Evolutionary conservation across 2,797 vertebrate genomes (phyloP).

Genomic region (Enteromius argenteus): DNA sequence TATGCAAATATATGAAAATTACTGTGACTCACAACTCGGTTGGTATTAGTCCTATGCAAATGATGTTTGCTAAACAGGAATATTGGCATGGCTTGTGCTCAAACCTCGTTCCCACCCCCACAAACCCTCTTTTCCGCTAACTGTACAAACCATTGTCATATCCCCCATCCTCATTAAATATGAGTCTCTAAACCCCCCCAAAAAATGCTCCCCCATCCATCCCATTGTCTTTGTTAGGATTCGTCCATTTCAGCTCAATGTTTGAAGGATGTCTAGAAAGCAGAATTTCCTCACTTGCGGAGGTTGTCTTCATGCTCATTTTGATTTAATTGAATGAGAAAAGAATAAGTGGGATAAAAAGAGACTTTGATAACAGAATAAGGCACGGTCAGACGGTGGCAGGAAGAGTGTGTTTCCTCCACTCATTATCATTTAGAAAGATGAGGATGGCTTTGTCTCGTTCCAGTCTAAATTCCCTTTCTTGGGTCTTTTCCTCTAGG

Average conservation of each 20-base stretch:
- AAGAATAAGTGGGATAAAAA: constrained; percentile 58
- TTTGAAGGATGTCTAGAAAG: constrained; percentile 74
- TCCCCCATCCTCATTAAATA: constrained; percentile 58
- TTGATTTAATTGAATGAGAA: constrained; percentile 57
- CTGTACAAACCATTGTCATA: constrained; percentile 48
- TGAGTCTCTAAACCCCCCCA: neutral
- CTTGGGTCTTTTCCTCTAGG: constrained; percentile 28
- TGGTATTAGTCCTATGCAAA: constrained; percentile 79
- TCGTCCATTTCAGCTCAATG: constrained; percentile 71
- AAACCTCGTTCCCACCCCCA: constrained; percentile 63
- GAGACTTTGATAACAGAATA: constrained; percentile 49
- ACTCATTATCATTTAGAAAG: constrained; percentile 27
- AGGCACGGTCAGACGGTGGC: constrained; percentile 31
- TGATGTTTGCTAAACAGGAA: constrained; percentile 79
- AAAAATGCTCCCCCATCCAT: constrained; percentile 41
- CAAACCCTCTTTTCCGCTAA: constrained; percentile 52
- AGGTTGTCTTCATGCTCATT: constrained; percentile 47
- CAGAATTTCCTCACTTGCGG: constrained; percentile 15
- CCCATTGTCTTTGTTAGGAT: constrained; percentile 68
- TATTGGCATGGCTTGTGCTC: constrained; percentile 68
- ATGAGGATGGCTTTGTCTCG: constrained; percentile 30
- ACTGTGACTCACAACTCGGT: constrained; percentile 76
- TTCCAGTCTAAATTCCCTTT: constrained; percentile 42
- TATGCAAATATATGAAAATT: constrained; percentile 84
- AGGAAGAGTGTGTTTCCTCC: constrained; percentile 21